Evolutionary conservation across 2,888 invertebrate species (phyloP).

Genomic region (Cataglyphis altisquamis): DNA sequence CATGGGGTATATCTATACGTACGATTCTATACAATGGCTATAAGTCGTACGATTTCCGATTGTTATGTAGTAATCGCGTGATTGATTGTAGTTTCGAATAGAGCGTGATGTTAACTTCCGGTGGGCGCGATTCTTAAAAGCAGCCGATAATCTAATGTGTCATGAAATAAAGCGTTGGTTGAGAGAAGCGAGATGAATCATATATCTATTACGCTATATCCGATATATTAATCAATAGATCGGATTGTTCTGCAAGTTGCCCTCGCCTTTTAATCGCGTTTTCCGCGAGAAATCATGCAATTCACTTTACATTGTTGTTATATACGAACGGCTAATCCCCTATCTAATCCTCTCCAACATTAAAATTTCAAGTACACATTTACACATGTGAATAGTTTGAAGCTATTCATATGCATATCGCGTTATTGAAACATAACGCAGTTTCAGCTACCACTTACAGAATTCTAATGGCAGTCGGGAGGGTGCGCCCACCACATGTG

Average conservation of each 20-base stretch:
- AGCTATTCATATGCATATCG: constrained; percentile 5
- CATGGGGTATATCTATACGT: not conserved
- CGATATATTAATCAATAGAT: constrained; percentile 1
- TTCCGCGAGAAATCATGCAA: not conserved
- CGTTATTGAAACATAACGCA: constrained; percentile 16
- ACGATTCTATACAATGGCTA: not conserved
- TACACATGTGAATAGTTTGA: constrained; percentile 1
- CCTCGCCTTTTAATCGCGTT: not conserved
- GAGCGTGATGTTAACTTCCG: constrained; percentile 20
- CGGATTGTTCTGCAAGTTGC: not conserved
- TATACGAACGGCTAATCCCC: not conserved
- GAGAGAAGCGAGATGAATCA: not conserved
- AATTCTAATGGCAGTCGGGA: constrained; percentile 20
- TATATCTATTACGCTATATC: not conserved
- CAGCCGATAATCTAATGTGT: not conserved
- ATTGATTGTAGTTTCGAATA: constrained; percentile 16
- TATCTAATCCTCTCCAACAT: constrained; percentile 2
- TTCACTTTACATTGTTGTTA: not conserved
- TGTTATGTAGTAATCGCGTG: not conserved
- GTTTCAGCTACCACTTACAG: not conserved
- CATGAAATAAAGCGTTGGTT: not conserved
- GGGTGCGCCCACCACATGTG: not conserved
- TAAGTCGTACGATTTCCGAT: not conserved
- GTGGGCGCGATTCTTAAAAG: not conserved
- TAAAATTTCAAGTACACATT: constrained; percentile 15